Evolutionary conservation across 2,888 invertebrate genomes (phyloP), one percentile per base, ranked within the genome.

Genomic region (Ferrisia virgata): DNA sequence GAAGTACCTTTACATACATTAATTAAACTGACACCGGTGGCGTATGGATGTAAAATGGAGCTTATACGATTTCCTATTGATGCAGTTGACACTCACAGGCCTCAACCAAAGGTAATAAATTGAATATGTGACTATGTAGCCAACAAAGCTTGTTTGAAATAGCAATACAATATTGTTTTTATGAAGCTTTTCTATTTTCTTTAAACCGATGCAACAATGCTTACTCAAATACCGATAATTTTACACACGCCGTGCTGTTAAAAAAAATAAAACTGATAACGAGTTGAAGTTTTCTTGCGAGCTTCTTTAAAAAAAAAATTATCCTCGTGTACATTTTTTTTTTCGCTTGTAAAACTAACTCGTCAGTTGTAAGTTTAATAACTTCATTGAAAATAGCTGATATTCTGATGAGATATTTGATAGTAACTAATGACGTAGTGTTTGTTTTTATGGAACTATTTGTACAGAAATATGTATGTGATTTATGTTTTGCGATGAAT

Each of bases 11-110:
- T 97, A 85, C 99, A 99, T 90, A 96, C 97, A 81, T 94, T 99
- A 87, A 96, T 99, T 88, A 98, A 98, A 90, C 90, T 99, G 88
- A 99, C 98, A 25, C 99, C 99, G 2, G 96, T 98, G 40, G 99
- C 99, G 43, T 99, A 99, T 89, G 99, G 99, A 58, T 99, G 99
- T 89, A 94, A 97, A 87, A 95, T 98, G 88, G 98, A 99, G 88
- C 94, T 96, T 89, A 95, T 99, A 88, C 92, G 93, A 88, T 91
- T 99, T 86, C 94, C 96, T 58, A 94, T 99, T 83, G 94, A 94
- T 85, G 98, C 98, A 85, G 99, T 99, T 85, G 96, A 99, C 89
- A 99, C 99, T 82, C 98, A 99, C 90, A 93, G 98, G 81, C 92
- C 96, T 85, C 97, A 96, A 90, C 98, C 98, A 87, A 90, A 91